Conservation (phyloP, 2,888 invertebrate genomes). For the Miltochrista miniata region DNA sequence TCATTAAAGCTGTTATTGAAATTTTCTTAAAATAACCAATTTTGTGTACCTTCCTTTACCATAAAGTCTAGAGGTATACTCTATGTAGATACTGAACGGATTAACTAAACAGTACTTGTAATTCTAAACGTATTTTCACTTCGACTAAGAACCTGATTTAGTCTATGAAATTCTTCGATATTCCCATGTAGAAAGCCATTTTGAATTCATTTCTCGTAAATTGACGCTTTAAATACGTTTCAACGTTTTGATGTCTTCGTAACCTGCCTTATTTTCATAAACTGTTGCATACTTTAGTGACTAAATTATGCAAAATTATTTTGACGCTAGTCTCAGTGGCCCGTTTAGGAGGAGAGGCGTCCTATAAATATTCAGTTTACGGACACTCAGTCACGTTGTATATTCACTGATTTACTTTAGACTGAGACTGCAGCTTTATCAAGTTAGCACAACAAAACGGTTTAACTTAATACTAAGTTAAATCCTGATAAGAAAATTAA, state of each 20-base stretch:
- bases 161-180: conserved; percentile 18
- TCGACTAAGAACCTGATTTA: conserved; percentile 21
- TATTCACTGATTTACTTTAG: conserved; percentile 54
- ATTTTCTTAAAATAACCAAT: too few relatives aligned
- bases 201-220: conserved; percentile 43
- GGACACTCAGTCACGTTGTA: conserved; percentile 57
- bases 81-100: too few relatives aligned
- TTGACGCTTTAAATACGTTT: too few relatives aligned
- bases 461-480: too few relatives aligned
- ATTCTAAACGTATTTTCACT: neutral
- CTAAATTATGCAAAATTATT: conserved; percentile 68
- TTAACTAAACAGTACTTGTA: too few relatives aligned
- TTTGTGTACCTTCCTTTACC: too few relatives aligned
- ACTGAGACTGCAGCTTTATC: conserved; percentile 37
- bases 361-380: conserved; percentile 70
- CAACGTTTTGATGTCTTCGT: too few relatives aligned
- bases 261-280: too few relatives aligned
- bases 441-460: conserved; percentile 7
- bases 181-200: conserved; percentile 29
- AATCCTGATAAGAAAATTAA: conserved; percentile 33
- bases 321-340: conserved; percentile 57
- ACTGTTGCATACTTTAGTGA: conserved; percentile 56
- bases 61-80: too few relatives aligned
- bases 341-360: conserved; percentile 46
- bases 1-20: too few relatives aligned